Evolutionary conservation across 2,888 invertebrate genomes (phyloP).

Genomic region (Apodemia zela): DNA sequence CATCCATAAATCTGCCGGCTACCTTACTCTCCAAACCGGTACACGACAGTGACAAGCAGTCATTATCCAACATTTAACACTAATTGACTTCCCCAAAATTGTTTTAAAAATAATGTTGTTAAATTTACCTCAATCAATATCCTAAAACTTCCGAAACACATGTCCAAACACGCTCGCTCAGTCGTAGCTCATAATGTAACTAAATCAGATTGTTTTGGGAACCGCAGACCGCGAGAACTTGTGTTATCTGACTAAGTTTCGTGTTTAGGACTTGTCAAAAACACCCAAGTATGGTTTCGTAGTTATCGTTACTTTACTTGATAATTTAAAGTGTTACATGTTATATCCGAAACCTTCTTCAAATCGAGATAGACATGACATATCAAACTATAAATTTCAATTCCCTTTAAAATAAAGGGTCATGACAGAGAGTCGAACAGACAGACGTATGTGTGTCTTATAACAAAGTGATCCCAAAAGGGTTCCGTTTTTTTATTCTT

Average conservation of each 20-base stretch:
- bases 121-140: neutral
- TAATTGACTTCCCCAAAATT: too few relatives aligned
- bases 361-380: neutral
- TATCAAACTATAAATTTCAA: neutral
- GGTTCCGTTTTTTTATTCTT: too few relatives aligned
- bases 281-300: constrained; percentile 3
- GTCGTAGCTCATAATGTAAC: neutral
- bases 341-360: neutral
- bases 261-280: constrained; percentile 14
- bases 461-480: too few relatives aligned
- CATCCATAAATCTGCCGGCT: too few relatives aligned
- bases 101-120: neutral
- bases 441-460: too few relatives aligned
- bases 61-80: too few relatives aligned
- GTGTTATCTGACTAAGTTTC: constrained; percentile 3
- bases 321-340: constrained; percentile 5
- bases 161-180: neutral
- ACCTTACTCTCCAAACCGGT: too few relatives aligned
- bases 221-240: constrained; percentile 5
- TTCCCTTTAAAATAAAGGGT: too few relatives aligned
- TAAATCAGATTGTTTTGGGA: constrained; percentile 1
- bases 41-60: too few relatives aligned
- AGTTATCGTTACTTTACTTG: constrained; percentile 6
- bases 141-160: constrained; percentile 1
- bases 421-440: too few relatives aligned